phyloP scores from a whole-genome alignment of 2,888 invertebrate species.

The Noctua fimbriata region DNA sequence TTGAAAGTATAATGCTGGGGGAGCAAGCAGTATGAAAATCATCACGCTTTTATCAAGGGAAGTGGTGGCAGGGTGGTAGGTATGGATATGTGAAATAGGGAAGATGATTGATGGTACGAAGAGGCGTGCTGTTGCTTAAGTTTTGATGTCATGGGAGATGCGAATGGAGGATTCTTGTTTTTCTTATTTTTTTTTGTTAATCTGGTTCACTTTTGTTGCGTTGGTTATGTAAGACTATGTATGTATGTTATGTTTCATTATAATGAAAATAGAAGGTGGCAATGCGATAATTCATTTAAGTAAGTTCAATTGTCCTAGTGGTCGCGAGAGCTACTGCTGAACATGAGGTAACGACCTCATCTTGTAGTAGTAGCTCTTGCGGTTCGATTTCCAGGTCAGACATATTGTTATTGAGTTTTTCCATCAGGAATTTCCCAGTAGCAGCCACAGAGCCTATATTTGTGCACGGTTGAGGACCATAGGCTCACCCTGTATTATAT shows the following conservation, averaged over 20 bases:
- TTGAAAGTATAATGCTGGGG: conserved; percentile 69
- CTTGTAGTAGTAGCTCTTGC: too few relatives aligned
- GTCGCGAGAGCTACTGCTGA: not conserved
- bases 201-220: too few relatives aligned
- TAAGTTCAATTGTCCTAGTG: not conserved
- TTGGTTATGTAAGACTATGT: too few relatives aligned
- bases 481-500: not conserved
- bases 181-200: too few relatives aligned
- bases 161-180: not conserved
- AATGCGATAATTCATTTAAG: not conserved
- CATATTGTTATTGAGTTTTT: not conserved
- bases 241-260: too few relatives aligned
- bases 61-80: conserved; percentile 54
- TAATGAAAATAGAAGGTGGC: not conserved
- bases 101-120: conserved; percentile 50
- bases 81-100: conserved; percentile 24
- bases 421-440: not conserved
- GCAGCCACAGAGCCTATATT: not conserved
- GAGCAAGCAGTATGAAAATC: conserved; percentile 78
- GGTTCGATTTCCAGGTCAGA: not conserved
- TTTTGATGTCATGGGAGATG: not conserved
- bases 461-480: not conserved
- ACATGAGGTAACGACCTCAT: too few relatives aligned
- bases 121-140: conserved; percentile 18
- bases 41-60: conserved; percentile 74